Conservation (phyloP, 2,797 vertebrate genomes). For the Epinephelus awoara region DNA sequence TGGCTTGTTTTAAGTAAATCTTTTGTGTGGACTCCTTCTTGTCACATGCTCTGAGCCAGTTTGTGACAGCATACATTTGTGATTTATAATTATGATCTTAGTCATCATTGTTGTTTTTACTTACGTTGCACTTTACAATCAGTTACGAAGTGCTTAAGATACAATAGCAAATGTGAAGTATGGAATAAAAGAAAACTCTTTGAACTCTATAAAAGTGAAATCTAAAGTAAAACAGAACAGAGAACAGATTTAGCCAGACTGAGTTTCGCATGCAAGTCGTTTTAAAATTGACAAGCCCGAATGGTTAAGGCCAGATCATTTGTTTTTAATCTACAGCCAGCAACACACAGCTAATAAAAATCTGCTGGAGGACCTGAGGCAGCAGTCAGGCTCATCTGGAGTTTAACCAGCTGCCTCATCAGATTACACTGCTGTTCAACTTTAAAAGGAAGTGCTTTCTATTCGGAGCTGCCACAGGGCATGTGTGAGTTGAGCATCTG, state of each 20-base stretch:
- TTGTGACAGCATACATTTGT: slow-evolving; percentile 13
- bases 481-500: not conserved
- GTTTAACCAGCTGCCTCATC: slow-evolving; percentile 58
- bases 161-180: too few relatives aligned
- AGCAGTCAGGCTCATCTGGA: slow-evolving; percentile 47
- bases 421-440: slow-evolving; percentile 37
- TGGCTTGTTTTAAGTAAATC: too few relatives aligned
- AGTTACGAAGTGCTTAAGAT: not conserved
- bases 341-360: slow-evolving; percentile 25
- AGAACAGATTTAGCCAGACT: slow-evolving; percentile 9
- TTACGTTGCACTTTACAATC: not conserved
- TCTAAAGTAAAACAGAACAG: not conserved
- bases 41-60: too few relatives aligned
- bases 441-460: slow-evolving; percentile 26
- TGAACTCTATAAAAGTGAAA: not conserved
- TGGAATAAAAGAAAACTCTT: not conserved
- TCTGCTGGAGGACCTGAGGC: slow-evolving; percentile 40
- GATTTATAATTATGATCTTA: not conserved
- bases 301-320: slow-evolving; percentile 20
- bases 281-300: slow-evolving; percentile 22
- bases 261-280: slow-evolving; percentile 4
- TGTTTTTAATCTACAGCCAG: slow-evolving; percentile 49
- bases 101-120: not conserved
- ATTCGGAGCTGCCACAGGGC: not conserved
- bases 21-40: too few relatives aligned